Conservation (phyloP, 2,888 invertebrate genomes). For the Parnassius orleans region DNA sequence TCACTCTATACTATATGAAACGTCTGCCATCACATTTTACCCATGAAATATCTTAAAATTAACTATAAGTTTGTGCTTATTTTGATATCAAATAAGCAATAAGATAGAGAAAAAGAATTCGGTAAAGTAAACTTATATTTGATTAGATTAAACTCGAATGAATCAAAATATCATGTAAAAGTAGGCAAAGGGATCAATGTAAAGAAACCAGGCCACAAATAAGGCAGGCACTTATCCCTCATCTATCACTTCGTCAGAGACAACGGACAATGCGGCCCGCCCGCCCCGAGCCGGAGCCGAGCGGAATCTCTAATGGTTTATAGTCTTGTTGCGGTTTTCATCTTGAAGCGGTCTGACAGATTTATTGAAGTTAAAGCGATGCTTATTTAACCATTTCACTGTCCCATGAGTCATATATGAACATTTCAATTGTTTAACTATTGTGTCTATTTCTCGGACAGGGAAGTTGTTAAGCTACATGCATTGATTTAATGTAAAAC, state of each 20-base stretch:
- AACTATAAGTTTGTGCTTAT: not conserved
- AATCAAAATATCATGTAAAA: not conserved
- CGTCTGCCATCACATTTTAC: not conserved
- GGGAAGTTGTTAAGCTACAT: too few species aligned
- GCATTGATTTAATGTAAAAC: too few species aligned
- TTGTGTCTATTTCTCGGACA: too few species aligned
- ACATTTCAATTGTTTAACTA: too few species aligned
- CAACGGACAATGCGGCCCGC: constrained; percentile 1
- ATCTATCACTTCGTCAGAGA: constrained; percentile 13
- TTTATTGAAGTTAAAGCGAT: too few species aligned
- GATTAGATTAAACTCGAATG: not conserved
- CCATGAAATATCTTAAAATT: not conserved
- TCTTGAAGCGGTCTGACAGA: not conserved
- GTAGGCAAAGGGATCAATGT: not conserved
- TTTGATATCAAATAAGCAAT: not conserved
- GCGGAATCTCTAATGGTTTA: not conserved
- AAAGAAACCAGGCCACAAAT: not conserved
- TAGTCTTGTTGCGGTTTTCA: not conserved
- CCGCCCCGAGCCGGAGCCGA: not conserved
- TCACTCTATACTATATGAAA: not conserved
- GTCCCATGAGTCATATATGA: too few species aligned
- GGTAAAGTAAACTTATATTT: too few species aligned
- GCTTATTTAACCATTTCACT: too few species aligned
- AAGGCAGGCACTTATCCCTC: constrained; percentile 2
- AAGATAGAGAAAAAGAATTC: not conserved